phyloP scores from a whole-genome alignment of 2,113 vertebrate genomes.

The Myotis davidii region DNA sequence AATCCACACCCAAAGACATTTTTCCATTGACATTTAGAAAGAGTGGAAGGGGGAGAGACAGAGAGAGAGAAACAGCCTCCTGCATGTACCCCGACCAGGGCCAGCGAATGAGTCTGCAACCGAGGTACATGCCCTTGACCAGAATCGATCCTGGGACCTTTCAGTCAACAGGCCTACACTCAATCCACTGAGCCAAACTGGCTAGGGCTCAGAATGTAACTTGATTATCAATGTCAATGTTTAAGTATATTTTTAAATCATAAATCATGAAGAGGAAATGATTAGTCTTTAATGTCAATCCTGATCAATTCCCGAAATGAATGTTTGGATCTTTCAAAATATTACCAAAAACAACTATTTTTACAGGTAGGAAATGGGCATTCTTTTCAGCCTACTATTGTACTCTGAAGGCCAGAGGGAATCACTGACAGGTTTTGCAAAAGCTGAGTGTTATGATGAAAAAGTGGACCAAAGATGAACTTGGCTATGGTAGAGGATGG shows the following conservation, averaged over 20 bases:
- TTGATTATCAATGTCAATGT: neutral
- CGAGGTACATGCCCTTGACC: too few species aligned
- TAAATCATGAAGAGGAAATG: constrained; percentile 2
- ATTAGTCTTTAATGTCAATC: neutral
- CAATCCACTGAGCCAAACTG: too few species aligned
- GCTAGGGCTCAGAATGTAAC: neutral
- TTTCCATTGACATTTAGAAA: too few species aligned
- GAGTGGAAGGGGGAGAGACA: too few species aligned
- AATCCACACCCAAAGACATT: too few species aligned
- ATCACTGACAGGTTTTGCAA: neutral
- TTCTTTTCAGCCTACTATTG: neutral
- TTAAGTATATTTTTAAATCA: neutral
- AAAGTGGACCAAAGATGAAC: neutral
- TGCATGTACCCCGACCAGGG: too few species aligned
- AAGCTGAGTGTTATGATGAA: neutral
- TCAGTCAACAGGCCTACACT: too few species aligned
- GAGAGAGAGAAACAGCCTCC: too few species aligned
- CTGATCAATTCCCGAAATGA: neutral
- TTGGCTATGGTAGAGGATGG: neutral
- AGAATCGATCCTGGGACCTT: too few species aligned
- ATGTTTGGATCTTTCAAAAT: neutral
- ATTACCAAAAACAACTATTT: neutral
- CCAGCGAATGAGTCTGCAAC: too few species aligned
- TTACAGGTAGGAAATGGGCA: neutral
- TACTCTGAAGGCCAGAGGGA: neutral